These are phyloP conservation scores for Oncorhynchus mykiss DNA, from an alignment of 2,113 vertebrate genomes.

Conservation along the genomic window DNA sequence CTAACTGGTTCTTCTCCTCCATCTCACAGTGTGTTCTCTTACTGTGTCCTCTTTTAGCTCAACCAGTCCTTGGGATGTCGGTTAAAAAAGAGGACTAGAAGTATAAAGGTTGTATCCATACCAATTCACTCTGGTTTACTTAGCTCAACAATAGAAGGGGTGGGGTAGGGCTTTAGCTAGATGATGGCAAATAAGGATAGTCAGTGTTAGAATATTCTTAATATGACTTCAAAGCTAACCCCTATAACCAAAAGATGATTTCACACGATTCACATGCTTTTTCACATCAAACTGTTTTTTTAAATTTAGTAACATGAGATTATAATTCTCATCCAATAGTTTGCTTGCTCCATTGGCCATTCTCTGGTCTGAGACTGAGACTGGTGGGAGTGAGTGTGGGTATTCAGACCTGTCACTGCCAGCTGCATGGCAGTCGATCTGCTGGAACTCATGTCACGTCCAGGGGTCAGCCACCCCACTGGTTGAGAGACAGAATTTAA, in stretches of 20 bases:
- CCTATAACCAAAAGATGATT: no score
- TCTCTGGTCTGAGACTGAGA: neutral
- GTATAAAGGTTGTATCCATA: no score
- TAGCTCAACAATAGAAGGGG: neutral
- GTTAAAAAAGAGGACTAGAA: no score
- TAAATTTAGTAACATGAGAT: neutral
- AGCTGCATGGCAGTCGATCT: slow-evolving; percentile 60
- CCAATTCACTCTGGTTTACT: neutral
- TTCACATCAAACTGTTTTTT: no score
- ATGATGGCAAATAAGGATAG: neutral
- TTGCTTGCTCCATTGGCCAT: neutral
- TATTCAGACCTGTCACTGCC: slow-evolving; percentile 41
- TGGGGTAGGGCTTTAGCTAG: neutral
- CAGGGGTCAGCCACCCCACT: slow-evolving; percentile 54
- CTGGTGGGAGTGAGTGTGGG: slow-evolving; percentile 1
- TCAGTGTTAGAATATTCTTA: neutral
- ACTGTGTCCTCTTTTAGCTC: neutral
- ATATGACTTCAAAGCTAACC: neutral
- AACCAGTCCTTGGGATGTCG: no score
- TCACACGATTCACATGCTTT: no score
- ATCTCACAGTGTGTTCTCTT: neutral
- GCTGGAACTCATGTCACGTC: slow-evolving; percentile 42
- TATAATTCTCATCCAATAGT: neutral
- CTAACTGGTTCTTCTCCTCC: neutral
- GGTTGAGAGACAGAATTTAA: slow-evolving; percentile 63